These are phyloP conservation scores for Solea solea DNA, from an alignment of 2,113 vertebrate genomes.

Conservation along the genomic window DNA sequence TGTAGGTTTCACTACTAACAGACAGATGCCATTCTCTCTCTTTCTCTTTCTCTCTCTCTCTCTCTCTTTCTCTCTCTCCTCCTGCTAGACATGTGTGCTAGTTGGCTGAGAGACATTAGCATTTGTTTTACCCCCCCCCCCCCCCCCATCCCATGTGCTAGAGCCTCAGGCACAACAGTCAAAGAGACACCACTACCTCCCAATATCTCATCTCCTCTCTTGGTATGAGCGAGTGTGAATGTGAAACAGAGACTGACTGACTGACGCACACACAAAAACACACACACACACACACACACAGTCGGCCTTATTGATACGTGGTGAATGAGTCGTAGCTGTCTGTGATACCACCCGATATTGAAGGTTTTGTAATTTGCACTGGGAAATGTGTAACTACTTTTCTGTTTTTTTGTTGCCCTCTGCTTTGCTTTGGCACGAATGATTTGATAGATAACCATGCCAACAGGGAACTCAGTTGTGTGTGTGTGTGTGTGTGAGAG, in stretches of 20 bases:
- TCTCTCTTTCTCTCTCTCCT: constrained; percentile 20
- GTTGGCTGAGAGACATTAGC: constrained; percentile 75
- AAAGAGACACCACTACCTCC: constrained; percentile 73
- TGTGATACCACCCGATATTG: constrained; percentile 5
- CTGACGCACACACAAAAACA: constrained; percentile 34
- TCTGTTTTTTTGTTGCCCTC: constrained; percentile 21
- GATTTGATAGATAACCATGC: constrained; percentile 28
- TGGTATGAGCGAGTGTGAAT: constrained; percentile 65
- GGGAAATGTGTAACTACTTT: constrained; percentile 23
- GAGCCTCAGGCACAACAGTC: constrained; percentile 75
- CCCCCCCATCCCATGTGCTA: constrained; percentile 68
- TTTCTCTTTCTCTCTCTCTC: constrained; percentile 21
- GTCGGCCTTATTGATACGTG: constrained; percentile 44
- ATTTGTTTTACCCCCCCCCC: constrained; percentile 72
- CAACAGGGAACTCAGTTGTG: constrained; percentile 28
- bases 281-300: constrained; percentile 55
- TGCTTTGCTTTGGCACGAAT: constrained; percentile 10
- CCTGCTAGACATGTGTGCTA: constrained; percentile 72
- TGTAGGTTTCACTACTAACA: constrained; percentile 58
- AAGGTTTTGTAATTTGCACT: constrained; percentile 12
- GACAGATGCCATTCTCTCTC: constrained; percentile 77
- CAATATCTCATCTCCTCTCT: constrained; percentile 71
- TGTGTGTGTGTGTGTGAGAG: background rate
- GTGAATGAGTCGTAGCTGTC: constrained; percentile 19
- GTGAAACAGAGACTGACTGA: constrained; percentile 38